Evolutionary conservation across 2,797 vertebrate genomes (phyloP).

Genomic region (Peromyscus melanophrys): DNA sequence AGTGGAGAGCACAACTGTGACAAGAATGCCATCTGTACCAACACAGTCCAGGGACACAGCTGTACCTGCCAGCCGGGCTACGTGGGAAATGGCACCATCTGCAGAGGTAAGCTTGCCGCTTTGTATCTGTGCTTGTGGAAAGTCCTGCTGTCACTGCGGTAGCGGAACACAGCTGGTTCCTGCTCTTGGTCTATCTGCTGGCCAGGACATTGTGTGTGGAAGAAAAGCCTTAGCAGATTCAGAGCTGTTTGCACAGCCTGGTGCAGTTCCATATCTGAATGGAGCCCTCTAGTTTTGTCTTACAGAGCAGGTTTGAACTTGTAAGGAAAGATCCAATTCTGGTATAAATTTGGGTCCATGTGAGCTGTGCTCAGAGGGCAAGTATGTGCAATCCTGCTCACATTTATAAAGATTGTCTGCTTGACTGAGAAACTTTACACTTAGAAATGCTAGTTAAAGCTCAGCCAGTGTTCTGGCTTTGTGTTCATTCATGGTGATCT

Average conservation of each 20-base stretch:
- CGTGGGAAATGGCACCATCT: constrained; percentile 96
- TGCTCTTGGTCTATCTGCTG: background rate
- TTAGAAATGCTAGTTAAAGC: background rate
- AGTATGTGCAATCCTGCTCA: background rate
- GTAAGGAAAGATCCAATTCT: rapidly evolving
- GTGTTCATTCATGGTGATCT: background rate
- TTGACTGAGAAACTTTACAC: background rate
- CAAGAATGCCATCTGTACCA: constrained; percentile 96
- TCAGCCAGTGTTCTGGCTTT: background rate
- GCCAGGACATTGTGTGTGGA: background rate
- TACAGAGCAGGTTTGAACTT: background rate
- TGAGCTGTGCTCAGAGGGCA: background rate
- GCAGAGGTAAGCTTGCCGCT: constrained; percentile 91
- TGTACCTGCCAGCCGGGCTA: constrained; percentile 97
- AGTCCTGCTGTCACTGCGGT: rapidly evolving
- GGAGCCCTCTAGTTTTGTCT: background rate
- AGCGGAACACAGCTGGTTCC: background rate
- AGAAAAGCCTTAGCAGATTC: background rate
- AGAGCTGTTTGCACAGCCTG: background rate
- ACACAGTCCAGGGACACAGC: constrained; percentile 95
- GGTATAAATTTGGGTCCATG: background rate
- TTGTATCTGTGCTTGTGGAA: background rate
- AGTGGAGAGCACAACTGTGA: constrained; percentile 92
- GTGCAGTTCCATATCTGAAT: rapidly evolving
- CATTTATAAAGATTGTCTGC: rapidly evolving